Evolutionary conservation across 2,113 vertebrate species (phyloP).

Genomic region (Cephalopterus ornatus): DNA sequence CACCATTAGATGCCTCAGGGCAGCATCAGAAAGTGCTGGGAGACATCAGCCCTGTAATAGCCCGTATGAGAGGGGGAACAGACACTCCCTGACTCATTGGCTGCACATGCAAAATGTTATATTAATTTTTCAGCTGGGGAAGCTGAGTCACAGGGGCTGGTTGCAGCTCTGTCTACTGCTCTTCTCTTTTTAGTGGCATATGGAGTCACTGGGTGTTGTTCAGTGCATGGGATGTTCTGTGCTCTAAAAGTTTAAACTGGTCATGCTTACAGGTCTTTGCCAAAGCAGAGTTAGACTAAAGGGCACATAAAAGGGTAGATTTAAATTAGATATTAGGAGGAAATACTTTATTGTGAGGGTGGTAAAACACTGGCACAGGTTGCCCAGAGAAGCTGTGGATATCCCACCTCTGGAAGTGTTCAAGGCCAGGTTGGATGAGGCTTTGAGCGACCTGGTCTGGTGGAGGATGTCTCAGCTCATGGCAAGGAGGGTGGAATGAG

Average conservation of each 20-base stretch:
- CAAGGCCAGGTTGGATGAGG: background rate
- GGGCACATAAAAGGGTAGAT: background rate
- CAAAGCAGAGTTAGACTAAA: background rate
- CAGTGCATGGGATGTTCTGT: background rate
- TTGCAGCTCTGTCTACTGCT: background rate
- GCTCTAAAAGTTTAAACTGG: background rate
- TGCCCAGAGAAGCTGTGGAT: background rate
- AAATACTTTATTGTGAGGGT: background rate
- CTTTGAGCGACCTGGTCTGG: background rate
- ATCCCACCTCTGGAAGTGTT: background rate
- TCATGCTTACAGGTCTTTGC: background rate
- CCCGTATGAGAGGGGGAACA: background rate
- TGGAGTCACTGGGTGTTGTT: accelerated
- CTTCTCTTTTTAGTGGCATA: background rate
- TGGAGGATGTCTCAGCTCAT: background rate
- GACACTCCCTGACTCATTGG: background rate
- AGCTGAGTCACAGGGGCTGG: background rate
- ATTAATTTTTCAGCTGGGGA: background rate
- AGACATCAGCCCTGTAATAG: constrained; percentile 12
- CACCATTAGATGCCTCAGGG: background rate
- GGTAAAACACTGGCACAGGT: accelerated
- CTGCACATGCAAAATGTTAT: background rate
- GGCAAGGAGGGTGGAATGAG: accelerated
- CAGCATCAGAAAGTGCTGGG: background rate
- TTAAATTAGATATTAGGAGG: background rate